Conservation (phyloP, 2,113 vertebrate genomes). For the Aptenodytes patagonicus region DNA sequence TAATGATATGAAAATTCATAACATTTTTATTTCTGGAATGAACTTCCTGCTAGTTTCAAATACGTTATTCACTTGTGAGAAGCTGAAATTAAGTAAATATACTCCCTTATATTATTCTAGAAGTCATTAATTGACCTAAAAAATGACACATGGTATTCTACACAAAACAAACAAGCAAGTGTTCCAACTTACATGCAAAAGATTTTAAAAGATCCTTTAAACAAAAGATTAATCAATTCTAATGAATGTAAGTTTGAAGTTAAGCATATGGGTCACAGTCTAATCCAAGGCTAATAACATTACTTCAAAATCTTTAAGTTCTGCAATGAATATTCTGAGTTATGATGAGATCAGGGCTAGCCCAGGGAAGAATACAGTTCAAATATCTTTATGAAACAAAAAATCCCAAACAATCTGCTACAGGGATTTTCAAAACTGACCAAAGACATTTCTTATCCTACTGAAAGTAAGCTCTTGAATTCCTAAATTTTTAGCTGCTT, state of each 20-base stretch:
- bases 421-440: neutral
- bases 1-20: neutral
- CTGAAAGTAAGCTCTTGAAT: neutral
- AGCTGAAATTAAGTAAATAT: neutral
- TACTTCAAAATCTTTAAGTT: neutral
- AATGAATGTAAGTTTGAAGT: neutral
- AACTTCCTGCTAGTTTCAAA: neutral
- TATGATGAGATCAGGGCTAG: neutral
- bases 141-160: neutral
- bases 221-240: neutral
- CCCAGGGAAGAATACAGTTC: neutral
- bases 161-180: neutral
- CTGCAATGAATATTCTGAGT: neutral
- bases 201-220: neutral
- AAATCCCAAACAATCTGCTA: neutral
- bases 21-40: neutral
- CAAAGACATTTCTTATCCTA: neutral
- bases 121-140: neutral
- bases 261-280: neutral
- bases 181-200: neutral
- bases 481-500: neutral
- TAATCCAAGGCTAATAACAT: neutral
- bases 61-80: neutral
- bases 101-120: neutral
- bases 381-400: neutral